Evolutionary conservation across 92 coral and sea anemone species (phyloP).

Genomic region (Porites lobata): DNA sequence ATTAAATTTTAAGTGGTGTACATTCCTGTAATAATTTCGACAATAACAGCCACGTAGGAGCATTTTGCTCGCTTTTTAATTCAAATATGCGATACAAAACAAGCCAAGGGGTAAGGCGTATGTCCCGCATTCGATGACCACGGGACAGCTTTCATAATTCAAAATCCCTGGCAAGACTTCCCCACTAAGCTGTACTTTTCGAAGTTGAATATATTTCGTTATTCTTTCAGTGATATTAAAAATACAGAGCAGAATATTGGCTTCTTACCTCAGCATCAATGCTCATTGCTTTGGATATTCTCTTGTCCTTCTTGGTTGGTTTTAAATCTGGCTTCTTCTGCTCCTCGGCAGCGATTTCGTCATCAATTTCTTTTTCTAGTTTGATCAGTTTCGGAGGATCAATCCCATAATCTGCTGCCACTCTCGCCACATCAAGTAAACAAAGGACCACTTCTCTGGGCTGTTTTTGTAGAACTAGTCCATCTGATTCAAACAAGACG

Average conservation of each 20-base stretch:
- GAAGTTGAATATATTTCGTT: neutral
- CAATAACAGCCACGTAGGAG: neutral
- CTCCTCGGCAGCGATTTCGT: constrained; percentile 92
- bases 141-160: constrained; percentile 11
- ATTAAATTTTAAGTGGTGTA: neutral
- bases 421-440: constrained; percentile 91
- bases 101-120: neutral
- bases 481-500: constrained; percentile 96
- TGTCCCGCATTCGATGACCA: neutral
- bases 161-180: neutral
- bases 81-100: neutral
- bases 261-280: constrained; percentile 89
- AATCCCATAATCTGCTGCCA: constrained; percentile 90
- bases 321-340: constrained; percentile 55
- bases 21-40: constrained; percentile 14
- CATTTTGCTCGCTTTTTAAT: neutral
- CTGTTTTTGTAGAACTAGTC: constrained; percentile 93
- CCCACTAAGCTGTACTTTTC: neutral
- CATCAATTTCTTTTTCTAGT: constrained; percentile 95
- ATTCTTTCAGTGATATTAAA: neutral
- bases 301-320: constrained; percentile 70
- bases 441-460: constrained; percentile 95
- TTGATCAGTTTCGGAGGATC: constrained; percentile 95
- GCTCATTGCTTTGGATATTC: constrained; percentile 64
- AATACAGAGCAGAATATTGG: constrained; percentile 37